phyloP scores from a whole-genome alignment of 1,140 invertebrate genomes.

The Drusus annulatus region DNA sequence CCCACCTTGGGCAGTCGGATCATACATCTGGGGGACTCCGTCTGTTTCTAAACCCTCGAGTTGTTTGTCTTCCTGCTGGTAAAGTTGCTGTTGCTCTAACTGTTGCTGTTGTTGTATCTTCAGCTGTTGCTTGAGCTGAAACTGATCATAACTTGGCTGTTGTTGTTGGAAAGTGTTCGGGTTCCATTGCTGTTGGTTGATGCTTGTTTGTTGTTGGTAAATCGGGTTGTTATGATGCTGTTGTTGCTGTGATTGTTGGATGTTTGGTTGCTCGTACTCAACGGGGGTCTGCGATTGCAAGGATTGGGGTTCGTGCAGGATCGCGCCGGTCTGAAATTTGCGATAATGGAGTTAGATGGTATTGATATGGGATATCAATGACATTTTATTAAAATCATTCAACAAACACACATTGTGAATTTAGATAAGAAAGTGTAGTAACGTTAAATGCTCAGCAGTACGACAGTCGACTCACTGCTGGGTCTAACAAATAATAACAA shows the following conservation, averaged over 20 bases:
- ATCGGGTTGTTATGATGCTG: neutral
- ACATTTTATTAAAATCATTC: too few relatives aligned
- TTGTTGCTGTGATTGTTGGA: constrained; percentile 29
- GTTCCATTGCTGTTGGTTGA: constrained; percentile 38
- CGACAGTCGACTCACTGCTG: too few relatives aligned
- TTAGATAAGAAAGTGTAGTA: too few relatives aligned
- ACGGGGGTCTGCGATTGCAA: constrained; percentile 35
- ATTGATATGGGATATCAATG: too few relatives aligned
- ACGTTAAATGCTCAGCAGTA: too few relatives aligned
- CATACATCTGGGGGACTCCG: constrained; percentile 39
- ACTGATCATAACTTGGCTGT: constrained; percentile 66
- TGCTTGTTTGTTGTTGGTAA: constrained; percentile 24
- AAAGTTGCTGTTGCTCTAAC: constrained; percentile 51
- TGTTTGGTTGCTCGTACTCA: constrained; percentile 32
- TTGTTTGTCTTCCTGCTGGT: constrained; percentile 42
- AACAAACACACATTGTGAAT: too few relatives aligned
- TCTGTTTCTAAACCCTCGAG: constrained; percentile 51
- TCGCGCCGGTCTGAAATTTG: constrained; percentile 37
- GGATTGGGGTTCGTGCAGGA: constrained; percentile 35
- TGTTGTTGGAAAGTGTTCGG: constrained; percentile 53
- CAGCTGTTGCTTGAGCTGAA: constrained; percentile 61
- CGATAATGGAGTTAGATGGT: neutral
- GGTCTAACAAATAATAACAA: too few relatives aligned
- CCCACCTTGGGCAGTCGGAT: constrained; percentile 5
- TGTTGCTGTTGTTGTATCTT: constrained; percentile 37